phyloP scores from a whole-genome alignment of 35 echinoderm and acorn worm species.

The Apostichopus japonicus region DNA sequence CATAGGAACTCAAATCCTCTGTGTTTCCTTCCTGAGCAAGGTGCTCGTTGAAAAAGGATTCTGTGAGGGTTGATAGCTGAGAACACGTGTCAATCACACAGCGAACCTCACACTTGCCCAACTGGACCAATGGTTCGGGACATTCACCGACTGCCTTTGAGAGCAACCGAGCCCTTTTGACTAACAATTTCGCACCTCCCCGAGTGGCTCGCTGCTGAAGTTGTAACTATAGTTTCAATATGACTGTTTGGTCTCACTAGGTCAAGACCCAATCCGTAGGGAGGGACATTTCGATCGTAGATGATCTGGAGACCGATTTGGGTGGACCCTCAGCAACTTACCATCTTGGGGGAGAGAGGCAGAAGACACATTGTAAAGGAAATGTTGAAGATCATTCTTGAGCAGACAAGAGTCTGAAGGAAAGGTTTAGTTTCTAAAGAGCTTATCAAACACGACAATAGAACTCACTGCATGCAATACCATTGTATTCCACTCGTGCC shows the following conservation, averaged over 20 bases:
- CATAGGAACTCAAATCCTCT: conserved; percentile 18
- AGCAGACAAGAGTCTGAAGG: no score
- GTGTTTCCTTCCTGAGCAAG: conserved; percentile 45
- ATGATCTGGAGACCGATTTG: neutral
- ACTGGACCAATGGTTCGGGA: conserved; percentile 34
- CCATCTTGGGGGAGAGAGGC: no score
- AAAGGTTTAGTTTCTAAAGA: no score
- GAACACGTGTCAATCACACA: conserved; percentile 79
- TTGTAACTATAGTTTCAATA: conserved; percentile 22
- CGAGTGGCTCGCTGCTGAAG: conserved; percentile 40
- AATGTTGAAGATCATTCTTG: no score
- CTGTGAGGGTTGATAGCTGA: conserved; percentile 74
- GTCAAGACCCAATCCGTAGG: neutral
- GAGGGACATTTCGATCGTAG: conserved; percentile 2
- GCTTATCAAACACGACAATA: no score
- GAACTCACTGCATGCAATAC: no score
- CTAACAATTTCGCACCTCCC: neutral
- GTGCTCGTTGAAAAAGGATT: conserved; percentile 74
- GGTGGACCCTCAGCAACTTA: no score
- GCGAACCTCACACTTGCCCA: conserved; percentile 34
- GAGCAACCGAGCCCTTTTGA: conserved; percentile 36
- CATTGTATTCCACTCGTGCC: no score
- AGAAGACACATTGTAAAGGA: no score
- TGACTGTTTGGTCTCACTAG: conserved; percentile 14
- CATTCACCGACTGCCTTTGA: conserved; percentile 66